Conservation (phyloP, 2,888 invertebrate species). For the Brenthis ino region DNA sequence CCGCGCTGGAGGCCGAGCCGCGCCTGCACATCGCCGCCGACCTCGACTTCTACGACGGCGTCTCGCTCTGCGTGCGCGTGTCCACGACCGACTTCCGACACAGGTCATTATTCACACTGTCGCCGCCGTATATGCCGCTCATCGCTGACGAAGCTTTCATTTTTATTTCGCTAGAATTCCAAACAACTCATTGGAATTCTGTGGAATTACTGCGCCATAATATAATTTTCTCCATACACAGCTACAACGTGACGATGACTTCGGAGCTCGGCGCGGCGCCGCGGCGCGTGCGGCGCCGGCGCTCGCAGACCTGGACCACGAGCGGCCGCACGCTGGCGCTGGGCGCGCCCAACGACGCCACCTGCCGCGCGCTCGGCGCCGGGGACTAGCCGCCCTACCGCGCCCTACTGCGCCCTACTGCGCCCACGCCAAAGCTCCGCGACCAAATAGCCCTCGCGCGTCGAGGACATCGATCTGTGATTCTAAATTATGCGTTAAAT, state of each 20-base stretch:
- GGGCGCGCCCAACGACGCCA: slow-evolving; percentile 55
- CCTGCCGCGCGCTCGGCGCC: slow-evolving; percentile 53
- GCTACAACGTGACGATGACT: slow-evolving; percentile 26
- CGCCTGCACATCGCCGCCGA: slow-evolving; percentile 52
- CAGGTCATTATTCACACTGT: slow-evolving; percentile 10
- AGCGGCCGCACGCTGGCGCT: slow-evolving; percentile 53
- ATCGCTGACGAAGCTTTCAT: too few relatives aligned
- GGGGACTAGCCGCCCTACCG: slow-evolving; percentile 10
- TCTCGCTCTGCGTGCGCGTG: slow-evolving; percentile 64
- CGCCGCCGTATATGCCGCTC: too few relatives aligned
- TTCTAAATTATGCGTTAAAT: too few relatives aligned
- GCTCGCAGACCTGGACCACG: slow-evolving; percentile 19
- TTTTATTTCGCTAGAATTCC: too few relatives aligned
- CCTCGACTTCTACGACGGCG: slow-evolving; percentile 64
- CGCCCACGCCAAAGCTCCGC: slow-evolving; percentile 12
- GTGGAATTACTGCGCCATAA: too few relatives aligned
- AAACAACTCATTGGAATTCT: too few relatives aligned
- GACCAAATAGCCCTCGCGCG: slow-evolving; percentile 8
- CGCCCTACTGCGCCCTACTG: neutral
- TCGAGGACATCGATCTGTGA: neutral
- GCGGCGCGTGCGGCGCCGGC: slow-evolving; percentile 38
- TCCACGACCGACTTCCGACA: slow-evolving; percentile 39
- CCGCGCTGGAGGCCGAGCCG: slow-evolving; percentile 44
- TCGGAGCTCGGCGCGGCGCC: slow-evolving; percentile 33
- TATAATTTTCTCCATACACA: slow-evolving; percentile 8